Conservation (phyloP, 2,113 vertebrate genomes). For the Turnix velox region DNA sequence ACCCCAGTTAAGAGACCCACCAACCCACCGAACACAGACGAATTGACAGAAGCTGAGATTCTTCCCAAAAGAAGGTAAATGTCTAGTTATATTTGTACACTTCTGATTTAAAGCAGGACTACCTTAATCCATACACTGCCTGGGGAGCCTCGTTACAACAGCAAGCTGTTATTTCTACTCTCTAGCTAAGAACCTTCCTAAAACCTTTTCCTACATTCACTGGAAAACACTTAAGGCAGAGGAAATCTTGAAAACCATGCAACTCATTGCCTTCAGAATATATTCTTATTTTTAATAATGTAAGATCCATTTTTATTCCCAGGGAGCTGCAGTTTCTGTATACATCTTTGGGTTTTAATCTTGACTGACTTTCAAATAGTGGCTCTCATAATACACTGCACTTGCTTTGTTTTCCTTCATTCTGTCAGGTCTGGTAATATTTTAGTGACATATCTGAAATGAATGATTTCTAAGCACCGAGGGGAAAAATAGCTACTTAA, state of each 20-base stretch:
- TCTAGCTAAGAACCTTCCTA: background rate
- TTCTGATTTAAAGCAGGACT: background rate
- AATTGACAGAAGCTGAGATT: conserved; percentile 70
- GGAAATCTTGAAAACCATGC: background rate
- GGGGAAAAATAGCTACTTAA: background rate
- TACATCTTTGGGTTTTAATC: background rate
- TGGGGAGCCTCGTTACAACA: background rate
- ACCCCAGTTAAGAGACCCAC: conserved; percentile 54
- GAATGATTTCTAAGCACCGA: background rate
- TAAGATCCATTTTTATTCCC: background rate
- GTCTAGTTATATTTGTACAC: background rate
- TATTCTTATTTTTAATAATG: background rate
- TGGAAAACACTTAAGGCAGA: background rate
- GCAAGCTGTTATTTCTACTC: background rate
- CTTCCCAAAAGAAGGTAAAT: conserved; percentile 86
- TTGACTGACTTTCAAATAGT: background rate
- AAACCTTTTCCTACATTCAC: background rate
- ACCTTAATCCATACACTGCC: background rate
- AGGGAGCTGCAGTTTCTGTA: background rate
- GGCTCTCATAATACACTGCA: background rate
- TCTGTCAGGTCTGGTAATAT: background rate
- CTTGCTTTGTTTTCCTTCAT: background rate
- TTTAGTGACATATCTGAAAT: background rate
- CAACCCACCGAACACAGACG: conserved; percentile 40
- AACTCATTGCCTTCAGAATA: background rate